These are phyloP conservation scores for Eulithis prunata DNA, from an alignment of 2,888 invertebrate species.

Conservation along the genomic window DNA sequence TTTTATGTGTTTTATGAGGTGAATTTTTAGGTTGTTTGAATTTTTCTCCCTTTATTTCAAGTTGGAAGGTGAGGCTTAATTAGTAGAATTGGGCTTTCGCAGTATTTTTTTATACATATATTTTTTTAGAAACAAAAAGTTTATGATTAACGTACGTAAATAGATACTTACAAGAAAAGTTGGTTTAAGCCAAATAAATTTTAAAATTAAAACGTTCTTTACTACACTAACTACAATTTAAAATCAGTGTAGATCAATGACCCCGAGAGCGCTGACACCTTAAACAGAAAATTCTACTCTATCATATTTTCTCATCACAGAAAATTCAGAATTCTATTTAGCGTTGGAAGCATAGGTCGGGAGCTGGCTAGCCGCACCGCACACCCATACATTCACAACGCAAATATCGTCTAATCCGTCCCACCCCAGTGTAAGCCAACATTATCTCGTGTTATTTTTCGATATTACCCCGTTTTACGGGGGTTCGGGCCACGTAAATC, in stretches of 20 bases:
- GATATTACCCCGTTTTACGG: constrained; percentile 81
- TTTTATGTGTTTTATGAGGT: constrained; percentile 58
- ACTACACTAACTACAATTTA: not conserved
- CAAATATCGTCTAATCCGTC: constrained; percentile 69
- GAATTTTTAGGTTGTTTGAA: constrained; percentile 48
- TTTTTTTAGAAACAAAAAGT: no score
- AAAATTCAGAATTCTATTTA: constrained; percentile 36
- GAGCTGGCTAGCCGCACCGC: constrained; percentile 28
- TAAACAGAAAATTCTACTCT: not conserved
- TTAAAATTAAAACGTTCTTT: no score
- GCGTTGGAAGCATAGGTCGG: constrained; percentile 19
- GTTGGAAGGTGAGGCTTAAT: constrained; percentile 38
- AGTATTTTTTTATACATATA: not conserved
- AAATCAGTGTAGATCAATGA: not conserved
- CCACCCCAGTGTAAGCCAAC: constrained; percentile 74
- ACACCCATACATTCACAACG: constrained; percentile 49
- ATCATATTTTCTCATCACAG: constrained; percentile 14
- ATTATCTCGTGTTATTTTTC: constrained; percentile 82
- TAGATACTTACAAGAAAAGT: no score
- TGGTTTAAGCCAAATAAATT: no score
- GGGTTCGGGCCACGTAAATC: constrained; percentile 77
- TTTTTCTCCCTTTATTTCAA: constrained; percentile 36
- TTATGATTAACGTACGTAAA: no score
- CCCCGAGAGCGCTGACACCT: not conserved
- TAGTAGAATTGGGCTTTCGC: constrained; percentile 25